Evolutionary conservation across 2,113 vertebrate species (phyloP).

Genomic region (Rhea pennata): DNA sequence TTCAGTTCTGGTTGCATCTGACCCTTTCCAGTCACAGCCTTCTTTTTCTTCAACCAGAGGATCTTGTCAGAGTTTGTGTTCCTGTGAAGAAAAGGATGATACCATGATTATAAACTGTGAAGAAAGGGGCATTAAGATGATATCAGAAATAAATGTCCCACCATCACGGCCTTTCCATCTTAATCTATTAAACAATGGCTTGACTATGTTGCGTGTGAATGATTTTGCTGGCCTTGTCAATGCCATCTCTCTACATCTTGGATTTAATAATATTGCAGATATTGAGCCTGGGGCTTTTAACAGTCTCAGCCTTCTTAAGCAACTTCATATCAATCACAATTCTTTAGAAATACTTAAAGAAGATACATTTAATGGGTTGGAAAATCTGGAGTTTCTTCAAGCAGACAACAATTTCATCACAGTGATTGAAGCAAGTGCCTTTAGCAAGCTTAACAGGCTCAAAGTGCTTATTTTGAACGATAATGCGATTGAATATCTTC

Average conservation of each 20-base stretch:
- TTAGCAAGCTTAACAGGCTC: slow-evolving; percentile 94
- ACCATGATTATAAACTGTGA: slow-evolving; percentile 91
- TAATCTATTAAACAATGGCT: slow-evolving; percentile 91
- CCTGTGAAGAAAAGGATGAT: slow-evolving; percentile 92
- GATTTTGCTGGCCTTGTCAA: slow-evolving; percentile 89
- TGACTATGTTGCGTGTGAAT: slow-evolving; percentile 84
- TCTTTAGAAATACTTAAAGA: slow-evolving; percentile 94
- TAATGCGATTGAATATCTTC: slow-evolving; percentile 93
- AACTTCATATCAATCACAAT: slow-evolving; percentile 98
- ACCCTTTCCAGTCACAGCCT: slow-evolving; percentile 78
- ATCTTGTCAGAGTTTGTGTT: slow-evolving; percentile 89
- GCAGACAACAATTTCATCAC: slow-evolving; percentile 98
- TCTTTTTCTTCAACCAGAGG: slow-evolving; percentile 77
- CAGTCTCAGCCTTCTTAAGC: slow-evolving; percentile 88
- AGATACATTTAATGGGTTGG: slow-evolving; percentile 93
- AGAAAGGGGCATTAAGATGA: slow-evolving; percentile 86
- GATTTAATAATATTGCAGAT: slow-evolving; percentile 95
- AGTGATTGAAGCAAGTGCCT: slow-evolving; percentile 94
- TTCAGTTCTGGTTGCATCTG: slow-evolving; percentile 74
- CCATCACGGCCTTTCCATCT: slow-evolving; percentile 90
- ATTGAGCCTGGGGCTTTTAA: slow-evolving; percentile 94
- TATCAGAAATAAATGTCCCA: slow-evolving; percentile 90
- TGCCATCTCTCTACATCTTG: slow-evolving; percentile 91
- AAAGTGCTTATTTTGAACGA: slow-evolving; percentile 99
- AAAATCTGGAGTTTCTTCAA: slow-evolving; percentile 96